Percentiles rank a stretch among this genome's conserved stretches.
Evolutionary conservation across 2,113 vertebrate species (phyloP).

Genomic region (Ochotona curzoniae): DNA sequence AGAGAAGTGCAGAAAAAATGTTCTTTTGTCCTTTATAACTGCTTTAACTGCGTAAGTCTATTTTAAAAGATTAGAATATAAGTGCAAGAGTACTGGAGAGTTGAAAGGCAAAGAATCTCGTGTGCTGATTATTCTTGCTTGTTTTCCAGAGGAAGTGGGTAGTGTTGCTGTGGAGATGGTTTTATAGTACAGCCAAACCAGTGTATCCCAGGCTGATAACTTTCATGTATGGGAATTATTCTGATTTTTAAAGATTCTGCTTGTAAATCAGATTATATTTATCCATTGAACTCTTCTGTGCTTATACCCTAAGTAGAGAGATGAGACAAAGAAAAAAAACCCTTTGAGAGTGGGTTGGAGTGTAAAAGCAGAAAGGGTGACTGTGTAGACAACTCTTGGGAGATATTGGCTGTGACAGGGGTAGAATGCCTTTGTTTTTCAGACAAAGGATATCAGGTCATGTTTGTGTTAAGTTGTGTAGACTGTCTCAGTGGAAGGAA

Average conservation of each 20-base stretch:
- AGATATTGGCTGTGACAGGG: neutral
- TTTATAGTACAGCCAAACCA: neutral
- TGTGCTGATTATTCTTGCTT: constrained; percentile 28
- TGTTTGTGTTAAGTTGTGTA: constrained; percentile 13
- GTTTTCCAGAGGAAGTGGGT: neutral
- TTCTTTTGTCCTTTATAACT: neutral
- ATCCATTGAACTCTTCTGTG: neutral
- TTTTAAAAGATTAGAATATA: constrained; percentile 18
- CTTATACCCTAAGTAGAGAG: neutral
- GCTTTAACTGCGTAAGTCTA: neutral
- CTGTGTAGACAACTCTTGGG: neutral
- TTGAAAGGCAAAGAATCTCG: neutral
- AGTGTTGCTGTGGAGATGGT: neutral
- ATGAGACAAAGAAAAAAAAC: neutral
- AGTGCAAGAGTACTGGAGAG: neutral
- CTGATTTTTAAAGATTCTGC: constrained; percentile 11
- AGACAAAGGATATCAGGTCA: neutral
- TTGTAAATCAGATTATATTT: neutral
- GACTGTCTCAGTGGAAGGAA: neutral
- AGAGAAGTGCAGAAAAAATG: neutral
- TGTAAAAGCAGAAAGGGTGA: neutral
- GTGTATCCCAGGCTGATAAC: neutral
- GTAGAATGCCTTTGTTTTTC: neutral
- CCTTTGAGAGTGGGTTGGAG: neutral
- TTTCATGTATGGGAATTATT: constrained; percentile 19